Evolutionary conservation across 2,888 invertebrate genomes (phyloP).

Genomic region (Leptinotarsa tumamoca): DNA sequence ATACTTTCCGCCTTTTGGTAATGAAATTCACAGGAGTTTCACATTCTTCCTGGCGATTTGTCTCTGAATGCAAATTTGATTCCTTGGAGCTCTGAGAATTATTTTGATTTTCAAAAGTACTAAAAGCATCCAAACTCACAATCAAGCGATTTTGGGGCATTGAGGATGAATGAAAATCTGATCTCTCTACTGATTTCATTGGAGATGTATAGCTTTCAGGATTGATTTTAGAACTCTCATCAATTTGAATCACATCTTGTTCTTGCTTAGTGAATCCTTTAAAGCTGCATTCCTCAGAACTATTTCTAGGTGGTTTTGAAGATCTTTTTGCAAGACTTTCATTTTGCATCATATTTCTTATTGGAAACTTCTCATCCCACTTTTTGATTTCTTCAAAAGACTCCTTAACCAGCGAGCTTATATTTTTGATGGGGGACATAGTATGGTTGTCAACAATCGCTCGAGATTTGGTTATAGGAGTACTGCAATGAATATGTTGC

Average conservation of each 20-base stretch:
- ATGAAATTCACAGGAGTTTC: slow-evolving; percentile 27
- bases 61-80: slow-evolving; percentile 5
- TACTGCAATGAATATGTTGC: slow-evolving; percentile 45
- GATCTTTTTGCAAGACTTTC: background rate
- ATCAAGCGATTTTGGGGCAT: background rate
- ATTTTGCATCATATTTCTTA: background rate
- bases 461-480: slow-evolving; percentile 37
- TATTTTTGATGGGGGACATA: slow-evolving; percentile 36
- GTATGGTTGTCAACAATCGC: slow-evolving; percentile 36
- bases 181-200: background rate
- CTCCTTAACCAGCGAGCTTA: slow-evolving; percentile 31
- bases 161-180: background rate
- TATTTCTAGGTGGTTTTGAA: background rate
- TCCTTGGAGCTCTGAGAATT: background rate
- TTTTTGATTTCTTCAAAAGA: slow-evolving; percentile 35
- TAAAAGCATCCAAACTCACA: slow-evolving; percentile 21
- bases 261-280: slow-evolving; percentile 9
- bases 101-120: slow-evolving; percentile 21
- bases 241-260: background rate
- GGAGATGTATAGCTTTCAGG: slow-evolving; percentile 26
- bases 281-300: background rate
- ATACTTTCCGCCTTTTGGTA: slow-evolving; percentile 25
- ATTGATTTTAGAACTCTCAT: too few relatives aligned
- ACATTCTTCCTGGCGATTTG: background rate
- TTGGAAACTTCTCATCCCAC: slow-evolving; percentile 27